Evolutionary conservation across 2,888 invertebrate species (phyloP).

Genomic region (Choreutis nemorana): DNA sequence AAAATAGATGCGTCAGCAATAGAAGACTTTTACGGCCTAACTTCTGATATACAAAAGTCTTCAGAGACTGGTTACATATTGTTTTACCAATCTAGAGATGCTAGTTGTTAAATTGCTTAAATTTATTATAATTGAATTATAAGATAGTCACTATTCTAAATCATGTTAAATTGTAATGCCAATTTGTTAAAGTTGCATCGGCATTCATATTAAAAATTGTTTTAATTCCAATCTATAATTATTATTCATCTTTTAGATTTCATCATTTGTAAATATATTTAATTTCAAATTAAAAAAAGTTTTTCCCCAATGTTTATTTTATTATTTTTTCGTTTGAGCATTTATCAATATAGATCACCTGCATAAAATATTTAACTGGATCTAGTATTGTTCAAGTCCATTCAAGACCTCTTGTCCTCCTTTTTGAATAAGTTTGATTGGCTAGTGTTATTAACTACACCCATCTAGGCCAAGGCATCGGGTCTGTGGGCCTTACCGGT

Average conservation of each 20-base stretch:
- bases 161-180: slow-evolving; percentile 49
- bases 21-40: slow-evolving; percentile 99
- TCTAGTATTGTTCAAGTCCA: no score
- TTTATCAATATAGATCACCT: no score
- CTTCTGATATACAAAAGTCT: slow-evolving; percentile 98
- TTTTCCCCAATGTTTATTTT: background rate
- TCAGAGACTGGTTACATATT: slow-evolving; percentile 99
- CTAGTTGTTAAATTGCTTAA: slow-evolving; percentile 65
- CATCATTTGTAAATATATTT: slow-evolving; percentile 48
- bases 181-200: slow-evolving; percentile 58
- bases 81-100: slow-evolving; percentile 95
- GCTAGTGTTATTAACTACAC: no score
- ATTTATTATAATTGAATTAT: slow-evolving; percentile 51
- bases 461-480: no score
- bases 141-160: slow-evolving; percentile 42
- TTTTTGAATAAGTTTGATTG: no score
- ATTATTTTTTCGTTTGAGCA: no score
- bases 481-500: no score
- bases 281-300: slow-evolving; percentile 15
- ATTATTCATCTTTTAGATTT: slow-evolving; percentile 31
- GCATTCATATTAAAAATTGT: slow-evolving; percentile 48
- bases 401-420: no score
- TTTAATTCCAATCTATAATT: slow-evolving; percentile 39
- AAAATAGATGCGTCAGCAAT: slow-evolving; percentile 99
- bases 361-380: no score